Conservation (phyloP, 2,888 invertebrate species). For the Leptopterna dolabrata region DNA sequence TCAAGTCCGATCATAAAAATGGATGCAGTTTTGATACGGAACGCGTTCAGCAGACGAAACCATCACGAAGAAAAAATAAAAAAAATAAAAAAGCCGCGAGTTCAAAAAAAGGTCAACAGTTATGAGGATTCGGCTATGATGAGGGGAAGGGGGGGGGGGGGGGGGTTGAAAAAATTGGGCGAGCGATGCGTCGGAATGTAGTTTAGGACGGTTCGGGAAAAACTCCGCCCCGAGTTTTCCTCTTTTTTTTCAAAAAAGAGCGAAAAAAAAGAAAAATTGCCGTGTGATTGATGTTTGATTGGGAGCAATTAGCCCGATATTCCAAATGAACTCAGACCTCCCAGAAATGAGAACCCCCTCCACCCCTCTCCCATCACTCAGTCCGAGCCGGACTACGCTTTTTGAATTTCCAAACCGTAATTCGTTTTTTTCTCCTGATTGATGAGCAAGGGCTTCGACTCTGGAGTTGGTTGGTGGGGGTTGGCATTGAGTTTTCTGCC, state of each 20-base stretch:
- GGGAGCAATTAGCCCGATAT: conserved; percentile 56
- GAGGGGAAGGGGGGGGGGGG: not conserved
- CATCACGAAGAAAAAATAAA: too few species aligned
- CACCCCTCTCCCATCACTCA: not conserved
- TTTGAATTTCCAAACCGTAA: conserved; percentile 55
- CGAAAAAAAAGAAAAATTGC: conserved; percentile 52
- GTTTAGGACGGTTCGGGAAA: conserved; percentile 40
- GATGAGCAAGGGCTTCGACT: conserved; percentile 43
- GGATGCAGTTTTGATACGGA: not conserved
- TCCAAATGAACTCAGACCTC: conserved; percentile 53
- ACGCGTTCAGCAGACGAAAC: not conserved
- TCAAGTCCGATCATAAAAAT: not conserved
- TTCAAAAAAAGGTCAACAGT: not conserved
- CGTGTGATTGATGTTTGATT: conserved; percentile 56
- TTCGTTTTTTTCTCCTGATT: conserved; percentile 53
- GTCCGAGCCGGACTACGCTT: conserved; percentile 40
- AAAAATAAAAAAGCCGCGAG: not conserved
- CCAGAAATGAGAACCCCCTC: conserved; percentile 46
- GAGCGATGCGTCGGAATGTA: conserved; percentile 23
- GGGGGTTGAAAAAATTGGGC: not conserved
- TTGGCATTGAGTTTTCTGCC: conserved; percentile 47
- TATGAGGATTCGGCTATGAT: not conserved
- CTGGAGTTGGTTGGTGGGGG: not conserved
- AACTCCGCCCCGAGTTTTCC: not conserved
- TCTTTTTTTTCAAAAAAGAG: not conserved